Conservation (phyloP, 2,888 invertebrate species). For the Conchocele bisecta region DNA sequence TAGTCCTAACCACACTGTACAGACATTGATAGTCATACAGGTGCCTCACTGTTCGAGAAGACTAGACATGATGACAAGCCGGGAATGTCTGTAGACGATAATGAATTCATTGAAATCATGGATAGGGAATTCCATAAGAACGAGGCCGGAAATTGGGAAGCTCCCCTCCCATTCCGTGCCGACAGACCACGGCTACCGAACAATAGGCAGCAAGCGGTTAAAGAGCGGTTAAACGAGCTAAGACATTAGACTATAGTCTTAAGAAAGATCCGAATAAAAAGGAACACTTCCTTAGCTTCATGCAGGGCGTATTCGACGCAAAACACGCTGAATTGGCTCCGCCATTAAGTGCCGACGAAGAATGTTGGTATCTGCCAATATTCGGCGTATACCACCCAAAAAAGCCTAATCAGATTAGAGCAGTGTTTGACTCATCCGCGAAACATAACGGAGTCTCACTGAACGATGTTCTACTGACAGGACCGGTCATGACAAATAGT, state of each 20-base stretch:
- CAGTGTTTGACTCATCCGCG: constrained; percentile 54
- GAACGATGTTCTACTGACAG: constrained; percentile 28
- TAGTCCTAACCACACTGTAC: no score
- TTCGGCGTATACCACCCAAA: constrained; percentile 59
- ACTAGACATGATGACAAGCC: constrained; percentile 4
- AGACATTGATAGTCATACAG: no score
- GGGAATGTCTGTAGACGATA: constrained; percentile 1
- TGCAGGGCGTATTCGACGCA: constrained; percentile 27
- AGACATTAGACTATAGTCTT: neutral
- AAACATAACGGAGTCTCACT: constrained; percentile 42
- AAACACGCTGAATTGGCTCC: constrained; percentile 51
- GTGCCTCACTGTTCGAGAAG: neutral
- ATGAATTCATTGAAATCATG: constrained; percentile 5
- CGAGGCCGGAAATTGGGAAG: neutral
- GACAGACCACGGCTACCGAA: neutral
- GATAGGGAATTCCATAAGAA: neutral
- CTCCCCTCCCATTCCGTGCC: neutral
- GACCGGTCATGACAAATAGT: constrained; percentile 24
- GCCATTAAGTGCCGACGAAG: constrained; percentile 14
- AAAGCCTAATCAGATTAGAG: constrained; percentile 46
- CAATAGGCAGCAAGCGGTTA: neutral
- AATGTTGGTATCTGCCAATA: constrained; percentile 57
- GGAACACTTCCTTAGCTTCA: constrained; percentile 43
- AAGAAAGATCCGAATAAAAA: constrained; percentile 19
- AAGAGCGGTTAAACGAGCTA: neutral